Evolutionary conservation across 30 jellyfish, hydroid and myxozoan species (phyloP).

Genomic region (Turritopsis dohrnii): DNA sequence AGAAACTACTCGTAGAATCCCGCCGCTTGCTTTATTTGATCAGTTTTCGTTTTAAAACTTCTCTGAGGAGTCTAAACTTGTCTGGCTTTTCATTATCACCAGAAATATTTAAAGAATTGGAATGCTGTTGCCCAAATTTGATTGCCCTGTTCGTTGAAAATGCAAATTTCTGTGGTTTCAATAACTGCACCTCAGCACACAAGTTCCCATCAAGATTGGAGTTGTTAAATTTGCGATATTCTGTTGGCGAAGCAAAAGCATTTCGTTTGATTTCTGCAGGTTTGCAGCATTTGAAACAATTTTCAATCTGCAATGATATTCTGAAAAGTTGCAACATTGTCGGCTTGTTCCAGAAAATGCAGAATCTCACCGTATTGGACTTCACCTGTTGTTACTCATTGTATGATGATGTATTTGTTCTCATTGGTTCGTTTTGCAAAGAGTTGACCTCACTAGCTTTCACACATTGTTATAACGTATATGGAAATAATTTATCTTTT

Average conservation of each 20-base stretch:
- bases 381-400: neutral
- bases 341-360: neutral
- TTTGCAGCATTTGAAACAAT: neutral
- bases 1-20: neutral
- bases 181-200: neutral
- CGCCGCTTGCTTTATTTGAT: neutral
- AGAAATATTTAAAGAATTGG: slow-evolving; percentile 15
- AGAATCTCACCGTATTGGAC: neutral
- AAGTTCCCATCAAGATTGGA: slow-evolving; percentile 34
- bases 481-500: slow-evolving; percentile 28
- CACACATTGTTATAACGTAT: slow-evolving; percentile 5
- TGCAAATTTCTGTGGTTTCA: slow-evolving; percentile 27
- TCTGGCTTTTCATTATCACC: slow-evolving; percentile 24
- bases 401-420: slow-evolving; percentile 5
- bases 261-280: neutral
- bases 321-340: neutral
- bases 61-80: slow-evolving; percentile 17
- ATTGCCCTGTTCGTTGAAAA: slow-evolving; percentile 22
- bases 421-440: neutral
- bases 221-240: slow-evolving; percentile 20
- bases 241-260: slow-evolving; percentile 28
- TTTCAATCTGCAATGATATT: neutral
- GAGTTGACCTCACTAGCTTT: slow-evolving; percentile 1
- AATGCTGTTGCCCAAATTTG: slow-evolving; percentile 23
- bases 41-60: neutral